Base-by-base conservation (phyloP, 2,113 vertebrate genomes). In the Zosterops japonicus region DNA sequence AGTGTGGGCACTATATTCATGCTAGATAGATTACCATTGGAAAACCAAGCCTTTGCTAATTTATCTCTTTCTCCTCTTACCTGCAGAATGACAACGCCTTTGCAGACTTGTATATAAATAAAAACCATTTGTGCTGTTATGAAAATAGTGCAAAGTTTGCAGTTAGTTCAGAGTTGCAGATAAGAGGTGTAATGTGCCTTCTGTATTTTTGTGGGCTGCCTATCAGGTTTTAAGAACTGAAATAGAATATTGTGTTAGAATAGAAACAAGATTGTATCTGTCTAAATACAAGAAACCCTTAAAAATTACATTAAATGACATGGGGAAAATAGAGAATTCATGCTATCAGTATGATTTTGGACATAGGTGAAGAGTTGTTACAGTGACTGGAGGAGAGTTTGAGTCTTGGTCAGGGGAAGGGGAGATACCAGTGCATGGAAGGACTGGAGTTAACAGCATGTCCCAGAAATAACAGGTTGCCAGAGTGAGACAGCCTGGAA, bases 1-100 rank as follows among this genome's bases (percentile, higher is more conserved):
- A 0, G 2, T 2, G 1, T 41, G 42, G 25, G 8, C 22, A 5
- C 29, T 49, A 7, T 47, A 35, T 13, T 77, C 36, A 53, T 74
- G 24, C 27, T 72, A 31, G 35, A 6, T 13, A 47, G 50, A 20
- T 91, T 42, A 70, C 35, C 31, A 21, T 0, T 56, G 71, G 59
- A 49, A 83, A 90, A 46, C 6, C 9, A 76, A 64, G 9, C 27
- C 28, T 70, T 69, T 79, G 8, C n/a, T 88, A 24, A 21, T 72
- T 86, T 61, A 31, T 14, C 19, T 61, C 17, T 84, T 44, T 52
- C 23, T 76, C 12, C 13, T 59, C 21, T 75, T 63, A 13, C 12
- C 27, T 83, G 69, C 41, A 88, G 52, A 85, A n/a, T 19, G 19
- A 12, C 29, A 63, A 74, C 87, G 42, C 42, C 33, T 74, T 84